These are phyloP conservation scores for Drosophila tani DNA, from an alignment of 1,140 invertebrate species.

Conservation along the genomic window DNA sequence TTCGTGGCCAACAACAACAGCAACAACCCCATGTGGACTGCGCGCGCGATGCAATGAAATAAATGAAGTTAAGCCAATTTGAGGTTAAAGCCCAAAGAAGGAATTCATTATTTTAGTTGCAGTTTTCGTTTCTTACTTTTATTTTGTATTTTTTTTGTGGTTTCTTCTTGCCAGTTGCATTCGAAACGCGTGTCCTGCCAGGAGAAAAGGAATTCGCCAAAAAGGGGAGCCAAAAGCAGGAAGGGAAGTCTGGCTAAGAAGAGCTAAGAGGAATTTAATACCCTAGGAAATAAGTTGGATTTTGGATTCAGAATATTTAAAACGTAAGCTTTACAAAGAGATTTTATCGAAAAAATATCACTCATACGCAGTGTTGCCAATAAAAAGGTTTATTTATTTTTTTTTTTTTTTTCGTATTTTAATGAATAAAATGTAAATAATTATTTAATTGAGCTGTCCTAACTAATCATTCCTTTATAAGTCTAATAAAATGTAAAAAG, in stretches of 20 bases:
- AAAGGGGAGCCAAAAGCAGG: background rate
- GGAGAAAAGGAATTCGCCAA: conserved; percentile 58
- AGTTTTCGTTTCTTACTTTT: conserved; percentile 2
- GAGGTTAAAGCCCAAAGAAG: conserved; percentile 76
- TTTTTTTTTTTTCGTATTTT: background rate
- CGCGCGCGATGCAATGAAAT: conserved; percentile 61
- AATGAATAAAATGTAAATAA: background rate
- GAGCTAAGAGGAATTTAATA: background rate
- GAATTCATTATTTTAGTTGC: conserved; percentile 72
- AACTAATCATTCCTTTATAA: background rate
- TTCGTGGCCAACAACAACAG: conserved; percentile 12
- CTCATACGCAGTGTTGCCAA: conserved; percentile 4
- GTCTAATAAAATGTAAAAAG: background rate
- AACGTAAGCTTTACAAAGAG: too few relatives aligned
- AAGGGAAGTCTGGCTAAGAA: background rate
- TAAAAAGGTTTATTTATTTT: too few relatives aligned
- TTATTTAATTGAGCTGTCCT: background rate
- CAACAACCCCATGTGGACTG: conserved; percentile 1
- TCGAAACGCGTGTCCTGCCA: conserved; percentile 62
- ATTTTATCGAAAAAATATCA: background rate
- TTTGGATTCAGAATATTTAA: too few relatives aligned
- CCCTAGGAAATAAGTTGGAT: background rate
- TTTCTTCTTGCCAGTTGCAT: conserved; percentile 23
- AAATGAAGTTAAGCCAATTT: conserved; percentile 83
- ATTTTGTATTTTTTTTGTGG: conserved; percentile 16